A percentile compares a stretch with the other conserved stretches of the same genome.
These are phyloP conservation scores for Tetragnatha montana DNA, from an alignment of 2,888 invertebrate species.

Conservation along the genomic window DNA sequence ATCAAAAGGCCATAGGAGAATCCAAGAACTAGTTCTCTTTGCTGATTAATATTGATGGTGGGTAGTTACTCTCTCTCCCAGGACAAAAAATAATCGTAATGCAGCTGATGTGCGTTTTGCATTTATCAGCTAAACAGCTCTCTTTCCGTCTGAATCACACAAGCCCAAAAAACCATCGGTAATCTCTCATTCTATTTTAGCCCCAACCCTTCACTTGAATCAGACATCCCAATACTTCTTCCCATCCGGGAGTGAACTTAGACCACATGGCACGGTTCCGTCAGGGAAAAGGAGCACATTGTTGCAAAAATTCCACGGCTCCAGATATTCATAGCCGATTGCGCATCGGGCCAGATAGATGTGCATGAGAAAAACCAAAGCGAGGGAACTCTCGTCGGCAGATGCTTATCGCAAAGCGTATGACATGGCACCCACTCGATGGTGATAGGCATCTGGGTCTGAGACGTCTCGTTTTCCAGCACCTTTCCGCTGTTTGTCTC, in stretches of 20 bases:
- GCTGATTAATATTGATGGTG: too few species aligned
- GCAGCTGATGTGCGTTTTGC: too few species aligned
- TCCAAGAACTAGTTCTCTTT: too few species aligned
- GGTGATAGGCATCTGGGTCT: not conserved
- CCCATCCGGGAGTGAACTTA: not conserved
- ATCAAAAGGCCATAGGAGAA: too few species aligned
- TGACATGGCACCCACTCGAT: conserved; percentile 17
- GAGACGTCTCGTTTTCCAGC: not conserved
- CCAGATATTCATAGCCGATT: not conserved
- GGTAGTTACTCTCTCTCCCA: too few species aligned
- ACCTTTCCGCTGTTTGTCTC: not conserved
- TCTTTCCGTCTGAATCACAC: too few species aligned
- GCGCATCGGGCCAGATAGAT: not conserved
- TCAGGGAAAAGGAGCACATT: not conserved
- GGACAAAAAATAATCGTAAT: too few species aligned
- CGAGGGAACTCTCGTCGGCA: not conserved
- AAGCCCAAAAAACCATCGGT: too few species aligned
- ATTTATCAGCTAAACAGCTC: too few species aligned
- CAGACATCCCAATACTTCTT: not conserved
- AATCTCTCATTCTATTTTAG: too few species aligned
- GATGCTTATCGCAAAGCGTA: conserved; percentile 19
- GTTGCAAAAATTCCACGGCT: not conserved
- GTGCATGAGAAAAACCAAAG: not conserved
- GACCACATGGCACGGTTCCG: not conserved
- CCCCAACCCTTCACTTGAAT: not conserved